Evolutionary conservation across 2,797 vertebrate genomes (phyloP).

Genomic region (Alosa sapidissima): DNA sequence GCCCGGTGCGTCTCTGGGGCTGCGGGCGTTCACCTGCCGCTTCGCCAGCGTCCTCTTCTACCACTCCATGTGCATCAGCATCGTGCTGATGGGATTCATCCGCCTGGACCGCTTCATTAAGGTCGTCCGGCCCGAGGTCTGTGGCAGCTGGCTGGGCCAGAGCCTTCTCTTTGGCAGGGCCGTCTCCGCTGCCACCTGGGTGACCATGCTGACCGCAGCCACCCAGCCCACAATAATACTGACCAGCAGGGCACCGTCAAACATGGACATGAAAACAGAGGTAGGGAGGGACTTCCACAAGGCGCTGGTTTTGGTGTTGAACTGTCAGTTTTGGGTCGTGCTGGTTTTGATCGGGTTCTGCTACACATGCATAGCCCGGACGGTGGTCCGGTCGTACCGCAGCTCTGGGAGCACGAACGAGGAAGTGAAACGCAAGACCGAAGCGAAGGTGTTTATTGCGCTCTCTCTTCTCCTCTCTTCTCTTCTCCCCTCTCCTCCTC

Average conservation of each 20-base stretch:
- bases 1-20: background rate
- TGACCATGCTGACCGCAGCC: background rate
- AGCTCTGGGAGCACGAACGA: background rate
- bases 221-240: conserved; percentile 71
- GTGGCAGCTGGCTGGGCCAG: conserved; percentile 72
- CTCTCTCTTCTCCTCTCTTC: too few relatives aligned
- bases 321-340: conserved; percentile 63
- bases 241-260: conserved; percentile 31
- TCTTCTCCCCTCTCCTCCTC: too few relatives aligned
- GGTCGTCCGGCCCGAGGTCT: conserved; percentile 77
- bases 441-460: conserved; percentile 89
- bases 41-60: conserved; percentile 73
- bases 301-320: background rate
- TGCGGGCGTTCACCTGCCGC: background rate
- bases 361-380: conserved; percentile 84
- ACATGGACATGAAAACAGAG: background rate
- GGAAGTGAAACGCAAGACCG: conserved; percentile 67
- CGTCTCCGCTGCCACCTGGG: background rate
- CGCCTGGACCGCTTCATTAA: conserved; percentile 89
- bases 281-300: background rate
- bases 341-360: conserved; percentile 77
- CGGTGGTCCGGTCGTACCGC: conserved; percentile 81
- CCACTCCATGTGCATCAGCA: conserved; percentile 80
- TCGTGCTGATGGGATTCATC: conserved; percentile 83
- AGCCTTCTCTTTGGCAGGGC: conserved; percentile 51